Percentiles rank a stretch among this genome's conserved stretches.
Evolutionary conservation across 2,797 vertebrate species (phyloP).

Genomic region (Thunnus albacares): DNA sequence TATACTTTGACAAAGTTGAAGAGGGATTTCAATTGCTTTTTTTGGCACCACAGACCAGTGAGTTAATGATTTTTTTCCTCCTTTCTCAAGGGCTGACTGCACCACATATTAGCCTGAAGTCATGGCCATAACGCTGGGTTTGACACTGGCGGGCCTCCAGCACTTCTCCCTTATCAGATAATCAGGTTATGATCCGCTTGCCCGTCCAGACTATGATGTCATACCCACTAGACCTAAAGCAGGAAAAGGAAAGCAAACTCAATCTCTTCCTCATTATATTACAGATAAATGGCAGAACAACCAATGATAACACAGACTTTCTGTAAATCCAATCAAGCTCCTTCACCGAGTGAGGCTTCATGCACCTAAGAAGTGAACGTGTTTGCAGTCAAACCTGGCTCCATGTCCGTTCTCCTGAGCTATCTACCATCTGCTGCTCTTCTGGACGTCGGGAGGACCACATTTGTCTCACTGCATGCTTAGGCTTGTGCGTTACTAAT

Average conservation of each 20-base stretch:
- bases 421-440: slow-evolving; percentile 70
- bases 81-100: slow-evolving; percentile 9
- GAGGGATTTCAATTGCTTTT: slow-evolving; percentile 5
- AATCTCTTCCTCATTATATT: slow-evolving; percentile 45
- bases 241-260: slow-evolving; percentile 22
- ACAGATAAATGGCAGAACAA: slow-evolving; percentile 41
- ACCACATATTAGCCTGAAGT: slow-evolving; percentile 11
- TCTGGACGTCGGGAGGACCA: slow-evolving; percentile 32
- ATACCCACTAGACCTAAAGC: slow-evolving; percentile 27
- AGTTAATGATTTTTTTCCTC: slow-evolving; percentile 27
- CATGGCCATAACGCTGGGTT: slow-evolving; percentile 15
- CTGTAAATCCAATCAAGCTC: slow-evolving; percentile 60
- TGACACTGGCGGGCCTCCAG: slow-evolving; percentile 17
- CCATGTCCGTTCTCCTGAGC: slow-evolving; percentile 41
- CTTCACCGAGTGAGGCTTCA: slow-evolving; percentile 34
- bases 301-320: slow-evolving; percentile 45
- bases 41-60: slow-evolving; percentile 1
- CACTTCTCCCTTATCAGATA: slow-evolving; percentile 48
- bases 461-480: slow-evolving; percentile 35
- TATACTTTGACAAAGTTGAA: neutral
- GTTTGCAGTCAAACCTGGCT: slow-evolving; percentile 49
- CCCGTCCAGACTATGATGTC: slow-evolving; percentile 61
- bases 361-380: slow-evolving; percentile 44
- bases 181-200: slow-evolving; percentile 48
- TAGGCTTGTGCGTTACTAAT: slow-evolving; percentile 20